Evolutionary conservation across 2,888 invertebrate genomes (phyloP), one percentile per base, ranked within the genome.

Genomic region (Raillietiella orientalis): DNA sequence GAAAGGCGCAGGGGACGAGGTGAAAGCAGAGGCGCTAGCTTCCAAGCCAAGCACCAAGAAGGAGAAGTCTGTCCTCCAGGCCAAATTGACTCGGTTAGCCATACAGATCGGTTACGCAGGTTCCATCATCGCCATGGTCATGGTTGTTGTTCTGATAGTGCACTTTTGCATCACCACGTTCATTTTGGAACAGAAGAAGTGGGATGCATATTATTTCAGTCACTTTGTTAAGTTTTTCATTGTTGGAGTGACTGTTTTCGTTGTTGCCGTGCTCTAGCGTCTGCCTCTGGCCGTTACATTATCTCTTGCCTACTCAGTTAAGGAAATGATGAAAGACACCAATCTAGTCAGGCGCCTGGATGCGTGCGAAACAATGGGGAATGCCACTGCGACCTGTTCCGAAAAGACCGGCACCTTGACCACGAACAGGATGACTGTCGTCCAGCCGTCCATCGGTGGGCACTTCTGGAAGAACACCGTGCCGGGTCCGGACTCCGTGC

Each of bases 281-380:
- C 58, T 99, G 41, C 96, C 96, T 35, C 56, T 99, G 33, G 96
- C 96, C 44, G 96, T 96, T 39, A 96, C 96, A 13, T 58, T 99
- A 31, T 87, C 93, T 4, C 60, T 96, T 38, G 96, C 96, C 39
- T 99, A 99, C 50, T 96, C 93, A 39, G 96, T 96, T 41, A 93
- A 93, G 70, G 87, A 93, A 87, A 96, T 96, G 93, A 96, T 96
- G 93, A 74, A 79, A 55, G 93, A 99, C 56, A 96, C 96, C 62
- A 96, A 96, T 51, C 55, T 96, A 47, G 96, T 99, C 28, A 64
- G 96, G 28, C 96, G 99, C 54, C 59, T 96, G 52, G 96, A 99
- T 54, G 96, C 96, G 10, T 99, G 96, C 52, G 96, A 96, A 53
- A 99, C 96, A 0, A 99, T 96, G 96, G 96, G 96, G 40, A 99